phyloP scores from a whole-genome alignment of 2,113 vertebrate genomes.

The Hippoglossus stenolepis region DNA sequence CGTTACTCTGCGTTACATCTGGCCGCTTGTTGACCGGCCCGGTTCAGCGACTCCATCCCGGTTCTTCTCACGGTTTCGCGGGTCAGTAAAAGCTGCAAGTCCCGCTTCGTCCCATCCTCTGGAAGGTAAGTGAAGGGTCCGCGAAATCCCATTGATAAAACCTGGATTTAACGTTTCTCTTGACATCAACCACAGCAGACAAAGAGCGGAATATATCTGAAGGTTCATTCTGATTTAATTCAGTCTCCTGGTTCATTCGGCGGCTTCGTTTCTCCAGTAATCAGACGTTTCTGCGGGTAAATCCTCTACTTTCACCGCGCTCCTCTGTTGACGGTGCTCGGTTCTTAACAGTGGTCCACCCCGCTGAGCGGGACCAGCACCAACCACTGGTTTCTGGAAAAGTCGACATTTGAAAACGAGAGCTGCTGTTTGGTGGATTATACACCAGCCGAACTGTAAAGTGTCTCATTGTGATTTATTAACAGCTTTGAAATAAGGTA shows the following conservation, averaged over 20 bases:
- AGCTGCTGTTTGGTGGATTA: neutral
- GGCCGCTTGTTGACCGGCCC: neutral
- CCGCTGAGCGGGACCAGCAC: constrained; percentile 25
- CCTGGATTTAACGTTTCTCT: fast-evolving
- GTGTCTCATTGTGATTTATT: fast-evolving
- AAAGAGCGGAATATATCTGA: fast-evolving
- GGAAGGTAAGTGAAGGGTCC: constrained; percentile 12
- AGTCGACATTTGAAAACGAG: neutral
- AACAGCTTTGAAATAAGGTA: fast-evolving
- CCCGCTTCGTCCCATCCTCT: neutral
- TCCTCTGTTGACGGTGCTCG: neutral
- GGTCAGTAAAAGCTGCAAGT: constrained; percentile 4
- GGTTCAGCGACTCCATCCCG: neutral
- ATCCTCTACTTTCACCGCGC: neutral
- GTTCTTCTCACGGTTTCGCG: neutral
- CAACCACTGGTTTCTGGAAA: neutral
- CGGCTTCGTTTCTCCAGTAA: fast-evolving
- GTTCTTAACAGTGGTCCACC: constrained; percentile 5
- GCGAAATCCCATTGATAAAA: neutral
- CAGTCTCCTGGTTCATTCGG: constrained; percentile 3
- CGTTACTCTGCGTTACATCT: neutral
- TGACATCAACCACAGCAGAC: fast-evolving
- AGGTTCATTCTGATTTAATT: fast-evolving
- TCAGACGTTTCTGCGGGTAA: neutral
- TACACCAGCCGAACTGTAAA: neutral